Conservation (phyloP, 1,140 invertebrate species). For the Theocolax elegans region DNA sequence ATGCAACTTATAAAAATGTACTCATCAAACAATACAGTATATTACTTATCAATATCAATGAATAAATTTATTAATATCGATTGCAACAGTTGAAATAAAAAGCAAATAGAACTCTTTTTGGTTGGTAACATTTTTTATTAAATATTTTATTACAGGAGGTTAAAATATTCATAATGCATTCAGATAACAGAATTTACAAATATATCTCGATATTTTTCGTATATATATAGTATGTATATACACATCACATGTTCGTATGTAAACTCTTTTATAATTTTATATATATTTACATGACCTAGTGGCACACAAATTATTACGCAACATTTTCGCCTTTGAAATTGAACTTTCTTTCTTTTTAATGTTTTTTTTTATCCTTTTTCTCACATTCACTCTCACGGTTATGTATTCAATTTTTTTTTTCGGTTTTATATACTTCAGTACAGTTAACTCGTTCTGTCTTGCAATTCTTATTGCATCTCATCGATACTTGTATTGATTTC, state of each 20-base stretch:
- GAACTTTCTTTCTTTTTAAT: no score
- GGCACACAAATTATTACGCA: constrained; percentile 52
- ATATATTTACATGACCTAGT: constrained; percentile 60
- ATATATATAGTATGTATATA: constrained; percentile 56
- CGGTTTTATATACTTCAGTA: no score
- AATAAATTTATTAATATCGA: no score
- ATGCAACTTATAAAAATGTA: no score
- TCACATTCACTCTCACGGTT: neutral
- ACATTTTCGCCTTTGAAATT: neutral
- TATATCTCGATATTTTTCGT: constrained; percentile 64
- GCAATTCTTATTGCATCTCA: constrained; percentile 13
- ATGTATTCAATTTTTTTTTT: constrained; percentile 32
- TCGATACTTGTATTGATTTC: constrained; percentile 31
- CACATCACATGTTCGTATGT: constrained; percentile 58
- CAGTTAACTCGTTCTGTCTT: no score
- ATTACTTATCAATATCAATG: no score
- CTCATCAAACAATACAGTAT: no score
- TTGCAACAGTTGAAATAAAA: no score
- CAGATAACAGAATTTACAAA: constrained; percentile 67
- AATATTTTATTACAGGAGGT: constrained; percentile 67
- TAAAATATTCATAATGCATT: constrained; percentile 66
- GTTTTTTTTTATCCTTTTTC: neutral
- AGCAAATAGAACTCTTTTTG: no score
- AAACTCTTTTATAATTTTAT: constrained; percentile 53
- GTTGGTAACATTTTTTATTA: constrained; percentile 65